Evolutionary conservation across 2,113 vertebrate genomes (phyloP), one percentile per base, ranked within the genome.

Genomic region (Mionectes macconnelli): DNA sequence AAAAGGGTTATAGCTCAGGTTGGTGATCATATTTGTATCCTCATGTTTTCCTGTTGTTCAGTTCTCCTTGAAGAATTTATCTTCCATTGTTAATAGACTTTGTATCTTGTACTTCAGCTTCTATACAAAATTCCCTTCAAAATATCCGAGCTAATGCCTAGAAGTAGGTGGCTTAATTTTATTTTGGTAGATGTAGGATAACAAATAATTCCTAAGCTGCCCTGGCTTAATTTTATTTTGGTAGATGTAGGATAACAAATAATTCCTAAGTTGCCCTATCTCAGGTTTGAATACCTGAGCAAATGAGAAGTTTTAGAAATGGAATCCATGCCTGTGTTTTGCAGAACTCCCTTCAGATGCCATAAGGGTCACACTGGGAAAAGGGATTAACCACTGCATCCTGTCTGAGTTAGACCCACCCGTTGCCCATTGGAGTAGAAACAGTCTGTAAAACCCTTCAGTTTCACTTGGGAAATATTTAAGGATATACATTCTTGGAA

Each of bases 341-440:
- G n/a, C 42, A 57, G 22, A 9, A 4, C 3, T 89, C 55, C 24
- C 23, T 63, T 62, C 60, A 44, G 19, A 19, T 33, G 4, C 42
- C 39, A 25, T 8, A 45, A 57, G 28, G 15, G 3, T 22, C 8
- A 1, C 7, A 0, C 0, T 9, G 50, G 55, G 25, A 21, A 78
- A 53, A 66, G n/a, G 12, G n/a, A 42, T 82, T 25, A 10, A 23
- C 12, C 35, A 8, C 37, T 27, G 31, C 19, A 12, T 57, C 20
- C 8, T 44, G 16, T 24, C 14, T 64, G 62, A 23, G 4, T 59
- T 9, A 55, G 11, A 59, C 9, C 12, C 42, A 28, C 18, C 20
- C 25, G 28, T 12, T 23, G 27, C 12, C 25, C 4, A 3, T 17
- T 63, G 42, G 35, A 49, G 57, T 25, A 59, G 56, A 70, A 87